Evolutionary conservation across 2,113 vertebrate species (phyloP).

Genomic region (Pterocles burchelli): DNA sequence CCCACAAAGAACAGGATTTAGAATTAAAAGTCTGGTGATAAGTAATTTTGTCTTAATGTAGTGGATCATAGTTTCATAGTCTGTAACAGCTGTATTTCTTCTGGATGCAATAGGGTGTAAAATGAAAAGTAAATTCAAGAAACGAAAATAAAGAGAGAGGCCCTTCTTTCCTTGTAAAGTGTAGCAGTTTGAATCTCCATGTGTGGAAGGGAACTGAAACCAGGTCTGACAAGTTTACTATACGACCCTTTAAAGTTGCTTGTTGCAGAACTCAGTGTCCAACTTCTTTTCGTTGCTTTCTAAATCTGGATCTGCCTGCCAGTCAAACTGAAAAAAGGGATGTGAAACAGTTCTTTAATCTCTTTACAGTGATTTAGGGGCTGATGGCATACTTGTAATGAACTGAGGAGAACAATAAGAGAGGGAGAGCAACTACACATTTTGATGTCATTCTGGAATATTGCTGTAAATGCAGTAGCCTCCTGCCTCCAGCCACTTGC

Average conservation of each 20-base stretch:
- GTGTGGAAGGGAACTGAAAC: slow-evolving; percentile 16
- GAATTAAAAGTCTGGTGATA: not conserved
- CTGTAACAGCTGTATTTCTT: not conserved
- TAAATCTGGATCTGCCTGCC: not conserved
- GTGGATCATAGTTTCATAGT: not conserved
- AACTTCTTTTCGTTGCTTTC: not conserved
- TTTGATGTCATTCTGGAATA: not conserved
- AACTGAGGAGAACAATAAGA: not conserved
- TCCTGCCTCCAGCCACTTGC: rapidly evolving
- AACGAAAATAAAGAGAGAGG: not conserved
- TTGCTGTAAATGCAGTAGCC: not conserved
- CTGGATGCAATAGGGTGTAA: not conserved
- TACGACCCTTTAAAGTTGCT: not conserved
- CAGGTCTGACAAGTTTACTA: not conserved
- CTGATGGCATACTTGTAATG: not conserved
- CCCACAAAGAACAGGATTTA: not conserved
- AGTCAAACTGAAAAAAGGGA: not conserved
- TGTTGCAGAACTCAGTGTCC: not conserved
- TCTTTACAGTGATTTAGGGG: not conserved
- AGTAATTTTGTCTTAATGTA: not conserved
- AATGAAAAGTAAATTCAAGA: not conserved
- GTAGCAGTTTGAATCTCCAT: not conserved
- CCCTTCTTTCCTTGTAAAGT: not conserved
- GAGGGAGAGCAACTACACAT: not conserved
- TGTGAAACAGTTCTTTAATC: not conserved